Evolutionary conservation across 2,113 vertebrate species (phyloP).

Genomic region (Channa argus): DNA sequence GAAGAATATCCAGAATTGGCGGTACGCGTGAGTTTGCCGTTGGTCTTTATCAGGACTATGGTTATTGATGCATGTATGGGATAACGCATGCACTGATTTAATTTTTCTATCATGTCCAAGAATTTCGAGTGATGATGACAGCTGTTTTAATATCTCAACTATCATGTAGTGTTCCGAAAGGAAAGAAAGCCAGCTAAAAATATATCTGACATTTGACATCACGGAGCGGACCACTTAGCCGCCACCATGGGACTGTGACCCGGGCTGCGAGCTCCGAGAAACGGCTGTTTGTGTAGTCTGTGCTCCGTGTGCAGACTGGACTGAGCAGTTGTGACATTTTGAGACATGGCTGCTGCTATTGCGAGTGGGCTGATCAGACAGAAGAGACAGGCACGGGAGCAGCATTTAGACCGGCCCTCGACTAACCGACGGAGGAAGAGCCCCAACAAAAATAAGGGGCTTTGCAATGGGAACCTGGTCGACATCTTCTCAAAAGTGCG

Average conservation of each 20-base stretch:
- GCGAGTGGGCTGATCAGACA: slow-evolving; percentile 98
- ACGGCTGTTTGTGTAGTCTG: slow-evolving; percentile 79
- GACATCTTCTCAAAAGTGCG: slow-evolving; percentile 99
- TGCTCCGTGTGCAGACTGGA: slow-evolving; percentile 77
- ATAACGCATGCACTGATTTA: slow-evolving; percentile 70
- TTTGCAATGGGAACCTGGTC: slow-evolving; percentile 97
- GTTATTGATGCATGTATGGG: slow-evolving; percentile 64
- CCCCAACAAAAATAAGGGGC: slow-evolving; percentile 96
- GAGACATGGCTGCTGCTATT: slow-evolving; percentile 97
- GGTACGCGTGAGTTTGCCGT: slow-evolving; percentile 56
- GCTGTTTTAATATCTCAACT: slow-evolving; percentile 43
- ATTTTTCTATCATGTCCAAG: slow-evolving; percentile 57
- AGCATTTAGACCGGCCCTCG: slow-evolving; percentile 94
- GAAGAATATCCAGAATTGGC: slow-evolving; percentile 53
- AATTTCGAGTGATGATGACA: slow-evolving; percentile 57
- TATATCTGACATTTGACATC: slow-evolving; percentile 61
- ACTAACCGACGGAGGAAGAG: slow-evolving; percentile 95
- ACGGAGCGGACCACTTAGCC: slow-evolving; percentile 62
- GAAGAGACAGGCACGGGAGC: slow-evolving; percentile 97
- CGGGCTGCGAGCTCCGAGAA: slow-evolving; percentile 79
- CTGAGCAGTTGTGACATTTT: slow-evolving; percentile 72
- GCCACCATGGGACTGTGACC: slow-evolving; percentile 82
- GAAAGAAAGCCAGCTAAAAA: slow-evolving; percentile 37
- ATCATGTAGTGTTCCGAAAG: slow-evolving; percentile 74
- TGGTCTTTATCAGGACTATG: slow-evolving; percentile 44